Evolutionary conservation across 2,797 vertebrate species (phyloP).

Genomic region (Vultur gryphus): DNA sequence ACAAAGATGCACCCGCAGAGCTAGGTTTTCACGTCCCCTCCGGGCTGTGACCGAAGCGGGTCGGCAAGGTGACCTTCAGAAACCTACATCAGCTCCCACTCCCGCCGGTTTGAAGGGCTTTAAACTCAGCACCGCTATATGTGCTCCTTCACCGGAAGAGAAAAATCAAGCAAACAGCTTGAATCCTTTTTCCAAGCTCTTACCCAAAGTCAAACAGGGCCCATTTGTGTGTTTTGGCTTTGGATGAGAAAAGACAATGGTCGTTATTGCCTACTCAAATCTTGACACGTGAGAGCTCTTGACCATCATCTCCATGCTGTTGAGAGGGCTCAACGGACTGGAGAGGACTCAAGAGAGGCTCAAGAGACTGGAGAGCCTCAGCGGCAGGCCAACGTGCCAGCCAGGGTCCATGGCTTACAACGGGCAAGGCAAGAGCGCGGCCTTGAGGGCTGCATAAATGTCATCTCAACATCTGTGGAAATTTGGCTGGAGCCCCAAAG

Average conservation of each 20-base stretch:
- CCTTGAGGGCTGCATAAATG: not conserved
- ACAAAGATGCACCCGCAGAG: accelerated
- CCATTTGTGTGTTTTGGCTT: not conserved
- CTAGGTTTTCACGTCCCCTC: accelerated
- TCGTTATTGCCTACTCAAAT: not conserved
- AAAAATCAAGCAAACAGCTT: not conserved
- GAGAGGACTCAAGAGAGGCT: not conserved
- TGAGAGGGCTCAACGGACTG: not conserved
- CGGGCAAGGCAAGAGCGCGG: accelerated
- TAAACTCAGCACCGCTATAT: accelerated
- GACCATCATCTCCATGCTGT: accelerated
- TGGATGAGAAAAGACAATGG: accelerated
- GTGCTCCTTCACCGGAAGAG: accelerated
- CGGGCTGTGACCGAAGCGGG: accelerated
- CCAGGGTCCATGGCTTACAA: accelerated
- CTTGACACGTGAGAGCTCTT: accelerated
- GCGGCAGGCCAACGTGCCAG: accelerated
- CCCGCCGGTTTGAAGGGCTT: accelerated
- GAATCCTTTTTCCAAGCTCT: not conserved
- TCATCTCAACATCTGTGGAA: not conserved
- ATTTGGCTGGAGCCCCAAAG: not conserved
- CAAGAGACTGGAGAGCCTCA: not conserved
- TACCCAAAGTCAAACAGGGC: not conserved
- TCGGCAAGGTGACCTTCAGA: not conserved
- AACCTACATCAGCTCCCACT: not conserved